Evolutionary conservation across 2,888 invertebrate genomes (phyloP), one percentile per base, ranked within the genome.

Genomic region (Xiphydria camelus): DNA sequence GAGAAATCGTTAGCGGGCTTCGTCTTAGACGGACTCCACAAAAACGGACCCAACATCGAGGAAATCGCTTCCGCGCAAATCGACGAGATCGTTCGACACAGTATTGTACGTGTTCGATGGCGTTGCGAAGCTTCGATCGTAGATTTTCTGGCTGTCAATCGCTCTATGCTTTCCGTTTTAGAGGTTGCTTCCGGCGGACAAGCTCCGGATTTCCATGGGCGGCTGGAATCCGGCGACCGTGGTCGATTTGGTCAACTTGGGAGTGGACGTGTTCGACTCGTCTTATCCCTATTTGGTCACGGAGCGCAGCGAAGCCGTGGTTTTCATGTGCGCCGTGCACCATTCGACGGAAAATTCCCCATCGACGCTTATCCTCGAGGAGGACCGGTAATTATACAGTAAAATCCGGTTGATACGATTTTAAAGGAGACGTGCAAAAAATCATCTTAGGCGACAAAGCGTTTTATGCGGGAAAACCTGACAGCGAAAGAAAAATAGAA

Each of bases 261-360:
- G 95, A 12, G 82, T 93, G 56, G 96, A 96, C 75, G 70, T 94
- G 9, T 93, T 96, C 74, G 95, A 96, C 69, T 87, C 91, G 0
- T 88, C 93, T 0, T 91, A 91, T 74, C 87, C 89, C 21, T 83
- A 83, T 42, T 77, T 85, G 46, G 78, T 87, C 5, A 85, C 90
- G 0, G 85, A 87, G 57, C 78, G 84, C 48, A 85, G 84, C 2
- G 81, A 83, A 47, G 92, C 89, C 0, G 75, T 93, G 26, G 80
- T 81, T 1, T 82, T 89, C 45, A 78, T 79, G 56, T 84, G 82
- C 50, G n/a, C n/a, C n/a, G n/a, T n/a, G n/a, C n/a, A n/a, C n/a
- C n/a, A n/a, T n/a, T n/a, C n/a, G n/a, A n/a, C n/a, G n/a, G n/a
- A n/a, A n/a, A n/a, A n/a, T n/a, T n/a, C n/a, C n/a, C n/a, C n/a